Percentiles rank a stretch among this genome's conserved stretches.
Evolutionary conservation across 2,797 vertebrate species (phyloP).

Genomic region (Myripristis jacobus): DNA sequence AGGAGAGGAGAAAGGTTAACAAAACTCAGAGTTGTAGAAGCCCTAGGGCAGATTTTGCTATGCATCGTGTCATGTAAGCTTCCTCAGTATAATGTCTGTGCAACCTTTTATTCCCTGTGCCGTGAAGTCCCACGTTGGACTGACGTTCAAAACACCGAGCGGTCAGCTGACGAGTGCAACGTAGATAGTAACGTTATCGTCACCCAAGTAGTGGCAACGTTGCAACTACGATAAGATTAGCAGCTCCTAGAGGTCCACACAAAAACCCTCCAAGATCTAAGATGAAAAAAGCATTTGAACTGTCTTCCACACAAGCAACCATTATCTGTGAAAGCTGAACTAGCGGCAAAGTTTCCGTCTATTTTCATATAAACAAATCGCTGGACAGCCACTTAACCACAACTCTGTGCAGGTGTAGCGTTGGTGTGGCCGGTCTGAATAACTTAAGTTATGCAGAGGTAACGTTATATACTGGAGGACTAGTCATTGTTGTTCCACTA

Average conservation of each 20-base stretch:
- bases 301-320: slow-evolving; percentile 61
- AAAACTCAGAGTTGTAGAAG: too few relatives aligned
- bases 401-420: slow-evolving; percentile 6
- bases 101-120: slow-evolving; percentile 6
- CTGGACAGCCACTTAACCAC: background rate
- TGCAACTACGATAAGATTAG: slow-evolving; percentile 36
- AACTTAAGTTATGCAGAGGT: background rate
- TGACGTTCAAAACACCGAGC: slow-evolving; percentile 56
- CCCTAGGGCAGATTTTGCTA: too few relatives aligned
- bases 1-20: background rate
- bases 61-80: background rate
- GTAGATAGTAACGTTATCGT: slow-evolving; percentile 28
- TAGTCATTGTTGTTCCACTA: background rate
- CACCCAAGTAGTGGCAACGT: slow-evolving; percentile 34
- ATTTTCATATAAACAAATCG: slow-evolving; percentile 50
- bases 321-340: slow-evolving; percentile 11
- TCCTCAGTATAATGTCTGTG: background rate
- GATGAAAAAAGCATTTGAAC: slow-evolving; percentile 28
- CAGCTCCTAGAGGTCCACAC: slow-evolving; percentile 12
- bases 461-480: slow-evolving; percentile 3
- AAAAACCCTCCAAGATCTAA: slow-evolving; percentile 23
- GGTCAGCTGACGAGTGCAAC: slow-evolving; percentile 75
- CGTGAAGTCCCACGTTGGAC: slow-evolving; percentile 7
- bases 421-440: background rate
- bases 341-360: slow-evolving; percentile 75